Evolutionary conservation across 2,113 vertebrate genomes (phyloP), one percentile per base, ranked within the genome.

Genomic region (Grus americana): DNA sequence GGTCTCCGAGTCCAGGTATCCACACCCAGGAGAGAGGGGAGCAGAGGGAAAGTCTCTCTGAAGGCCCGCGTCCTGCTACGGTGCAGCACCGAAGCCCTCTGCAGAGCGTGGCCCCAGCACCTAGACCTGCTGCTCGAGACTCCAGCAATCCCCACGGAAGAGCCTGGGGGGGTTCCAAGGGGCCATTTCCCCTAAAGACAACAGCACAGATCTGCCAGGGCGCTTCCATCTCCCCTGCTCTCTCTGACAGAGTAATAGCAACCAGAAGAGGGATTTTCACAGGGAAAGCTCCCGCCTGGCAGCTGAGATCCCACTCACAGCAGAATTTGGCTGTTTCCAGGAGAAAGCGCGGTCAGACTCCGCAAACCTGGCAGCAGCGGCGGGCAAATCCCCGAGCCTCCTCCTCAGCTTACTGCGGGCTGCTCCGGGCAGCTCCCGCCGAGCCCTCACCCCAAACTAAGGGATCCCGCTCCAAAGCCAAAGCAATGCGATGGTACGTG

Each of bases 401-500:
- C 14, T 52, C 10, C 21, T 46, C 55, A 36, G 55, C 26, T 21
- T 36, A 46, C 26, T 12, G 6, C 47, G 27, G n/a, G 57, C 34
- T n/a, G 14, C 40, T 46, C 32, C 8, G 18, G 83, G 50, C 17
- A 10, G 52, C 67, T 44, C 46, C 61, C 1, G 3, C 17, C 5
- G 1, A 67, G 19, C 18, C 61, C 52, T 23, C 26, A 7, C 36
- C 26, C 38, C 5, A 1, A 17, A 34, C 42, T 7, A 38, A 47
- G 46, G 46, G 17, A 72, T 52, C 12, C 30, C 4, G 1, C 40
- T 20, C 63, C 4, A 3, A 40, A 30, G 54, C 54, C 36, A 27
- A 17, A 26, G 82, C 70, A 32, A 34, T 21, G 13, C 1, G 3
- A 55, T 0, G 0, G 21, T 16, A 44, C 27, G 1, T 19, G 20